Evolutionary conservation across 1,140 invertebrate genomes (phyloP), one percentile per base, ranked within the genome.

Genomic region (Liolophura sinensis): DNA sequence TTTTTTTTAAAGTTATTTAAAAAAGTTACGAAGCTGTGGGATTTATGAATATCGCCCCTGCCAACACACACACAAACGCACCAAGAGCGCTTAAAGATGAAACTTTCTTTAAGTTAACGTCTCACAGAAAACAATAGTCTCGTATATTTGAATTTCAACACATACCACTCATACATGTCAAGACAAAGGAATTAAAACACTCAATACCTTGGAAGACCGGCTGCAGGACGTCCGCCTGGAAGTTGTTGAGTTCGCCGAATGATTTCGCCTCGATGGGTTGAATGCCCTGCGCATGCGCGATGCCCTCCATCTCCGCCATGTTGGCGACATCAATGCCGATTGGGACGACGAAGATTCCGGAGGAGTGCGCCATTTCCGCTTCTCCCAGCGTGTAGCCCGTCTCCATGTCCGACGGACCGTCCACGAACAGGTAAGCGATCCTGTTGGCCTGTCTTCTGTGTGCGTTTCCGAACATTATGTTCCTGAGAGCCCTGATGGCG

Each of bases 391-490:
- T 75, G 27, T 62, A 66, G 9, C 77, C 78, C 1, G 60, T 55
- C 27, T 78, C 72, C 0, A 78, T 65, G 22, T 78, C 74, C 18
- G 69, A 67, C 11, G 72, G 72, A 18, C 79, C 79, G 62, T 79
- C 77, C 4, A 78, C 78, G 47, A 81, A 60, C 25, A 81, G 61
- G 64, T 77, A 81, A 11, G 75, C 77, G 57, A 81, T 70, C 59
- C 79, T 81, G 46, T 61, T 61, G 22, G 18, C 22, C 22, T 52
- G 18, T 20, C 31, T 3, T 40, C 31, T 3, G 31, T 9, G 31
- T 9, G 31, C 3, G 9, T 40, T 40, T 9, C 31, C 78, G 62
- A 79, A 81, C 70, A 81, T 79, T 15, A 71, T 60, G 0, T 67
- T 74, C 4, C 78, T 56, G 1, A 78, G 51, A 11, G 70, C 68